A percentile compares a stretch with the other conserved stretches of the same genome.
phyloP scores from a whole-genome alignment of 2,113 vertebrate genomes.

The Myiopsitta monachus region DNA sequence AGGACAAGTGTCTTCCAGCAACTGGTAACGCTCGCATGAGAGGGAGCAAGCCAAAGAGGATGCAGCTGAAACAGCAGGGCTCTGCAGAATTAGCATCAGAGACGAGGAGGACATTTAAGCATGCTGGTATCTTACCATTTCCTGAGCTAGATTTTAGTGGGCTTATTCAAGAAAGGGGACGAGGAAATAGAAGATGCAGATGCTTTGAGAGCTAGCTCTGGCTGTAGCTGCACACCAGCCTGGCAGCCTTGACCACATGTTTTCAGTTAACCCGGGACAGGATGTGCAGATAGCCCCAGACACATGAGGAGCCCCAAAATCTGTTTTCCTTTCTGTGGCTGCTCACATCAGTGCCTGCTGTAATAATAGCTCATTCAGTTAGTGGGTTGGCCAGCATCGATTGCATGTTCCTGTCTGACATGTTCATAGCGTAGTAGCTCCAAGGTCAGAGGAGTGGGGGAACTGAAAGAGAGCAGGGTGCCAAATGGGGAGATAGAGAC shows the following conservation, averaged over 20 bases:
- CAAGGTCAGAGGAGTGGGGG: neutral
- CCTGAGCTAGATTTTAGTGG: neutral
- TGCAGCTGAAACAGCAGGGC: neutral
- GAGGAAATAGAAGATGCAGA: neutral
- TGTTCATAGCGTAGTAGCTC: neutral
- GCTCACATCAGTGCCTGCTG: slow-evolving; percentile 20
- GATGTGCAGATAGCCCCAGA: slow-evolving; percentile 11
- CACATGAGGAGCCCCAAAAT: neutral
- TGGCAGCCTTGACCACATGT: slow-evolving; percentile 13
- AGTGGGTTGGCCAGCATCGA: neutral
- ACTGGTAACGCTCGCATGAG: neutral
- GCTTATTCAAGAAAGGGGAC: neutral
- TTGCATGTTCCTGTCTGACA: neutral
- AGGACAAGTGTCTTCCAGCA: neutral
- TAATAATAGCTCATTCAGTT: neutral
- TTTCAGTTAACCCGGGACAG: slow-evolving; percentile 20
- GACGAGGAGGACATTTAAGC: neutral
- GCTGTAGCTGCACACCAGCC: neutral
- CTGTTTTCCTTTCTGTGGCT: slow-evolving; percentile 42
- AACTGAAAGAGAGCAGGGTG: neutral
- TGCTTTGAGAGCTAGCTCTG: neutral
- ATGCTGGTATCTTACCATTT: neutral
- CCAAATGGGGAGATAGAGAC: neutral
- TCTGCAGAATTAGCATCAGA: neutral
- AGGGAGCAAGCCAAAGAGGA: neutral